These are phyloP conservation scores for Dryadula phaetusa DNA, from an alignment of 2,888 invertebrate genomes.

Conservation along the genomic window DNA sequence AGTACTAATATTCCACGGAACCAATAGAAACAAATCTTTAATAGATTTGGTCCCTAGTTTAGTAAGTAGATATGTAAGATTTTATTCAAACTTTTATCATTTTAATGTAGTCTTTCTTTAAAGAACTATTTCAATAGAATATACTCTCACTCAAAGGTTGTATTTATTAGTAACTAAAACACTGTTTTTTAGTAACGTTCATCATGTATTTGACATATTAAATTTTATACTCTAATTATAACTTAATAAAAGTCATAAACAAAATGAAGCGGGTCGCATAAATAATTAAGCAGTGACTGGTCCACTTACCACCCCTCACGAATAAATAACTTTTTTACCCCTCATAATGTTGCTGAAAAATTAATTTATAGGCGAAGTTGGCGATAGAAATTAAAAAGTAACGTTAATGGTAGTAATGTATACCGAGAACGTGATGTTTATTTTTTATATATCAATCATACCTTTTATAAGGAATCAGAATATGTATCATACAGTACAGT, in stretches of 20 bases:
- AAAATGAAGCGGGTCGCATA: slow-evolving; percentile 44
- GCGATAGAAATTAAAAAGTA: slow-evolving; percentile 60
- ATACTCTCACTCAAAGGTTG: background rate
- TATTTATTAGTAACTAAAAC: background rate
- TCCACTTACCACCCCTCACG: slow-evolving; percentile 50
- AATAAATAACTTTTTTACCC: slow-evolving; percentile 49
- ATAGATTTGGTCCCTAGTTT: slow-evolving; percentile 17
- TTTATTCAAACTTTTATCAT: background rate
- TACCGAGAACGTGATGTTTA: slow-evolving; percentile 8
- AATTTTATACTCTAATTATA: slow-evolving; percentile 6
- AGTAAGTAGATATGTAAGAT: background rate
- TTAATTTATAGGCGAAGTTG: slow-evolving; percentile 69
- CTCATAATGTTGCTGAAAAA: slow-evolving; percentile 63
- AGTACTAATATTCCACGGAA: slow-evolving; percentile 31
- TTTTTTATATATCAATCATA: slow-evolving; percentile 10
- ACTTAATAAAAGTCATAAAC: slow-evolving; percentile 29
- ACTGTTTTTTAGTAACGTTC: background rate
- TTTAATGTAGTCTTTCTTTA: background rate
- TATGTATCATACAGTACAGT: background rate
- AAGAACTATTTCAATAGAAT: background rate
- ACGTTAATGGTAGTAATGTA: slow-evolving; percentile 23
- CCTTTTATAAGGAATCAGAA: background rate
- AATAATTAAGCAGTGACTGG: slow-evolving; percentile 44
- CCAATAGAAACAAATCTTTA: slow-evolving; percentile 30
- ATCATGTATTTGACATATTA: background rate